Percentiles rank a stretch among this genome's conserved stretches.
These are phyloP conservation scores for Phaethornis superciliosus DNA, from an alignment of 2,113 vertebrate species.

Conservation along the genomic window DNA sequence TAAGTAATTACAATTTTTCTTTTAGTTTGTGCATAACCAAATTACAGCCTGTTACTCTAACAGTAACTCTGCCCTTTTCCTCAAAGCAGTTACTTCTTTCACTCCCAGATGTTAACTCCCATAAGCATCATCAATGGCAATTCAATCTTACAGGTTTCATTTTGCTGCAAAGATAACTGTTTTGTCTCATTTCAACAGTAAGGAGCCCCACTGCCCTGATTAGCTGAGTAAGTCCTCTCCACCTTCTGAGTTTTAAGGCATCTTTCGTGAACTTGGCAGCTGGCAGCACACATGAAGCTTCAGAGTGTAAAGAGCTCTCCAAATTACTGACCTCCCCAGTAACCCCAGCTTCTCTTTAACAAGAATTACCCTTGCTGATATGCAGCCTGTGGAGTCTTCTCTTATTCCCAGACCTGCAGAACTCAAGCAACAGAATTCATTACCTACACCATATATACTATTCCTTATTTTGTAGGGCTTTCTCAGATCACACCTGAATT, in stretches of 20 bases:
- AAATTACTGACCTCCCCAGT: neutral
- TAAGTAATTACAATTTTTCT: neutral
- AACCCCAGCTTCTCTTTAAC: neutral
- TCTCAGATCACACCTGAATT: neutral
- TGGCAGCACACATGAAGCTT: neutral
- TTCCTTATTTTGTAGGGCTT: neutral
- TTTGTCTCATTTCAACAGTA: neutral
- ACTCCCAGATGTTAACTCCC: neutral
- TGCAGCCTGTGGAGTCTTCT: neutral
- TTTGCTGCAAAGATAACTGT: neutral
- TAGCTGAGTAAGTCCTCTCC: neutral
- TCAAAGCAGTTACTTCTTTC: neutral
- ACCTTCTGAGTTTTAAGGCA: neutral
- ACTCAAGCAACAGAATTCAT: neutral
- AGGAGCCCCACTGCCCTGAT: neutral
- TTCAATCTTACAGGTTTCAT: neutral
- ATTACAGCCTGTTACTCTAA: neutral
- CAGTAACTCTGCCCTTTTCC: neutral
- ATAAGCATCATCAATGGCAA: neutral
- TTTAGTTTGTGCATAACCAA: neutral
- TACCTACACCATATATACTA: neutral
- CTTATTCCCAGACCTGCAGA: neutral
- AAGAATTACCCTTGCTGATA: neutral
- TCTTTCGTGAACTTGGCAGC: neutral
- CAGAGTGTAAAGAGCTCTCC: fast-evolving